Evolutionary conservation across 2,888 invertebrate genomes (phyloP).

Genomic region (Parascotia fuliginaria): DNA sequence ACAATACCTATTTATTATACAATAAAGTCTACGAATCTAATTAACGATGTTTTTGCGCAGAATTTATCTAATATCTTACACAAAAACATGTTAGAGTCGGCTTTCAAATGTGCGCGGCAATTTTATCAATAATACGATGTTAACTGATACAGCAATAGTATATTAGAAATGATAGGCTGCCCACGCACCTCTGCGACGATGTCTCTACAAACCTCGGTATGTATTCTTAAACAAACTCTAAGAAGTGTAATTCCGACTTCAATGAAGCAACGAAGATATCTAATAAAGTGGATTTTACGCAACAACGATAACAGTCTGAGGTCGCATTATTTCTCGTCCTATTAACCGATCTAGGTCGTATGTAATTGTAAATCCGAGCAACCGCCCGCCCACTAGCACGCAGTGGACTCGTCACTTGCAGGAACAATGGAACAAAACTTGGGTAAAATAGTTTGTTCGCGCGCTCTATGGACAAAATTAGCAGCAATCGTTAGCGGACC

Average conservation of each 20-base stretch:
- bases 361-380: constrained; percentile 27
- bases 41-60: constrained; percentile 3
- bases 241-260: background rate
- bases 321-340: constrained; percentile 21
- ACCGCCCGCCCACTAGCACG: constrained; percentile 15
- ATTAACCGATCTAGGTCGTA: constrained; percentile 35
- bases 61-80: background rate
- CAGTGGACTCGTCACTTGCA: constrained; percentile 18
- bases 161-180: constrained; percentile 21
- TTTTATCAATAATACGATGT: constrained; percentile 9
- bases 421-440: constrained; percentile 34
- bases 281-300: background rate
- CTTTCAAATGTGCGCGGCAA: background rate
- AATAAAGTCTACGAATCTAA: constrained; percentile 11
- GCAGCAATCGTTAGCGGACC: constrained; percentile 60
- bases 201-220: background rate
- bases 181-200: background rate
- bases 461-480: constrained; percentile 55
- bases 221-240: background rate
- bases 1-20: constrained; percentile 7
- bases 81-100: background rate
- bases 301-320: background rate
- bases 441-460: constrained; percentile 39
- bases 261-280: background rate
- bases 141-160: constrained; percentile 18